Evolutionary conservation across 2,888 invertebrate species (phyloP), one percentile per base, ranked within the genome.

Genomic region (Ophonus ardosiacus): DNA sequence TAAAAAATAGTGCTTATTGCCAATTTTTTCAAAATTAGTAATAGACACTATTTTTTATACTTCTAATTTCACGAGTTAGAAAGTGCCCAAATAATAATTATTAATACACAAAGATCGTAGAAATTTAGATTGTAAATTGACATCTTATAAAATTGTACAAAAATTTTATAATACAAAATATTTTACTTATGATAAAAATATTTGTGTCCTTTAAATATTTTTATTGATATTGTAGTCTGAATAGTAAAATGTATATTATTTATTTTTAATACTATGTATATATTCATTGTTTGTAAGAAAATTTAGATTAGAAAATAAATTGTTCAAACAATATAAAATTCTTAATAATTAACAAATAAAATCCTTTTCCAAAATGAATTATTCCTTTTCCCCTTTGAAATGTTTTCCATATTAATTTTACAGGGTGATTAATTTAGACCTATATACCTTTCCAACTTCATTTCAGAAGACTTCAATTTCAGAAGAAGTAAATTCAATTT

Each of bases 271-370:
- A 40, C 68, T 68, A 74, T 74, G 43, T 74, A 74, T 74, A 74
- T 74, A 74, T 74, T 43, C 71, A 74, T 40, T 74, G 71, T 74
- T 74, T 74, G 71, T 43, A 74, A 40, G 71, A 78, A 78, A 78
- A 78, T 78, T 24, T 56, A 78, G 10, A 31, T 24, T 78, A 74
- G 40, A 10, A 65, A 80, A 80, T 80, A 80, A 80, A 80, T 80
- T 38, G 31, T 80, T 61, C 17, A 56, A 51, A 51, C 43, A 51
- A 51, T 51, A 51, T 3, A 8, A 51, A 13, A 51, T 10, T 51
- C 13, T 51, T 51, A 51, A 51, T 51, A 51, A 5, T 51, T 51
- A 51, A 8, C 13, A 51, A 51, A 51, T 10, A 51, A 43, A 10
- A 51, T 51, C 43, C 43, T 51, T 51, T 51, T 51, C 13, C 13